Base-by-base conservation (phyloP, 23 tunicate genomes). In the Ascidia mentula region DNA sequence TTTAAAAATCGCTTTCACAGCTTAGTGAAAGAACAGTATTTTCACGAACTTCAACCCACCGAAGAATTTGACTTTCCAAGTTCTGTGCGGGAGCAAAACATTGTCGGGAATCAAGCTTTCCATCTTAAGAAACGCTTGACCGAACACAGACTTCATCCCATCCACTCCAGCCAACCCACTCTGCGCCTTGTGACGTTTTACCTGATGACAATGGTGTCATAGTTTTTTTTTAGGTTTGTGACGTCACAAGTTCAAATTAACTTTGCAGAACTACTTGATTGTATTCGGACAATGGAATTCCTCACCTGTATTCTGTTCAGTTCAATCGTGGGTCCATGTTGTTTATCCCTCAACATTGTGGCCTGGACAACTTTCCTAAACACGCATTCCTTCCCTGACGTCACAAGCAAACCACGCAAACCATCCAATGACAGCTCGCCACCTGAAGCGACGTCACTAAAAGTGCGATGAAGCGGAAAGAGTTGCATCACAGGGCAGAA, bases 51-150 rank as follows among this genome's bases (percentile, higher is more conserved):
- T 8, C 2, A 61, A 77, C 87, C 22, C 46, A 89, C 95, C 95
- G 31, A 78, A 40, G 59, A 91, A 91, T 70, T 91, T 91, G 26
- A 91, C 97, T 61, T 91, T 91, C 97, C 97, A 91, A 6, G 82
- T 86, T 59, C 97, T 39, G 35, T 86, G 91, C 0, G 97, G 97
- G 22, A 91, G 37, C 46, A 91, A 53, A 4, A 91, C 91, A 46
- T 83, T 80, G 32, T 86, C 82, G 18, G 91, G 97, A 3, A 91
- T 40, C 26, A 91, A 42, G 35, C 73, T 40, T 5, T 86, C 82
- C 86, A 91, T 79, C 79, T 72, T 82, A 32, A 40, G 20, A 36
- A 46, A 75, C 7, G 83, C 91, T 75, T 91, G 97, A 9, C 81
- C 88, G 60, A 91, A 91, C 46, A 91, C 97, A 4, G 91, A 79